Base-by-base conservation (phyloP, 2,797 vertebrate species). In the Sebastes cheni region DNA sequence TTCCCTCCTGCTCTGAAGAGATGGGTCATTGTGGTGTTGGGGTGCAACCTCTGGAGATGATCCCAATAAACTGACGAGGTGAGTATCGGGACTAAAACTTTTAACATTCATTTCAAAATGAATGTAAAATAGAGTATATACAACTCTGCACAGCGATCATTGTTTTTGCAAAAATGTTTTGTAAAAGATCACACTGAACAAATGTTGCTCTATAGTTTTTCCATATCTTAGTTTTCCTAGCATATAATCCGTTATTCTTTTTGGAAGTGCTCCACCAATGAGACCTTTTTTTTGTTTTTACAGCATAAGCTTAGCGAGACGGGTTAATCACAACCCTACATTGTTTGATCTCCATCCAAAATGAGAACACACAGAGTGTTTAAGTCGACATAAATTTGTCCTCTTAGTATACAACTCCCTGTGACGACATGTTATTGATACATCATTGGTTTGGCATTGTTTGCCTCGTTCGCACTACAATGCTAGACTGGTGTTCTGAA, bases 391-490 rank as follows among this genome's bases (percentile, higher is more conserved):
- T 14, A 50, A 32, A 52, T 76, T 5, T 67, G 13, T 22, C 25
- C 64, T 61, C 39, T 29, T 30, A 22, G 32, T 61, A 77, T 25
- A 64, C 60, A 85, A 36, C 52, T 73, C 77, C 30, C 25, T 25
- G 25, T 66, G 60, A 77, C 72, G 18, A 27, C 75, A 54, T 79
- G 83, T 83, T 87, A 91, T 86, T 85, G 79, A 90, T 85, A 74
- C 72, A 73, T 83, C 54, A 85, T 83, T 90, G 82, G 83, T 89
- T 88, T 83, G 75, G 78, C 77, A 76, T 86, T 90, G 87, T 89
- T 84, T 61, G 59, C 50, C 81, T 82, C 80, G 65, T 93, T 94
- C 82, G 81, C 92, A 81, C 89, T 10, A 76, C 67, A 67, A 73
- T 79, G 89, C 22, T 68, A 92, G 82, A 78, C 60, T 60, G 58